Evolutionary conservation across 2,888 invertebrate genomes (phyloP).

Genomic region (Creontiades dilutus): DNA sequence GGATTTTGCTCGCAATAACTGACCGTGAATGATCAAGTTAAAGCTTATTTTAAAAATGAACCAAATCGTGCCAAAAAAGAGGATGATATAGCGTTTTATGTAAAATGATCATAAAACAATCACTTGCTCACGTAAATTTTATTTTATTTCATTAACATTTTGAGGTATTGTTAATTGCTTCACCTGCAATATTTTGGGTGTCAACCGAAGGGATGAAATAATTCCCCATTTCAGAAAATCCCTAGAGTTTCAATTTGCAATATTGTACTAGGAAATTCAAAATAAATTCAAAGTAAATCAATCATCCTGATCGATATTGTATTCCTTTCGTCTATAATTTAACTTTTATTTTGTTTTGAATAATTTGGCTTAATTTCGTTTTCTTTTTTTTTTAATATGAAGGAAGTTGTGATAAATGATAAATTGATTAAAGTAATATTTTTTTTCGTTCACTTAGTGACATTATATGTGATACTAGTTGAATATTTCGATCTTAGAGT

Average conservation of each 20-base stretch:
- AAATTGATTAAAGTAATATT: slow-evolving; percentile 27
- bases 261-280: background rate
- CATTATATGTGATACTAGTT: slow-evolving; percentile 65
- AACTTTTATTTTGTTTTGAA: background rate
- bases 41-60: background rate
- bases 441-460: slow-evolving; percentile 65
- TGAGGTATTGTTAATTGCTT: too few species aligned
- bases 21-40: background rate
- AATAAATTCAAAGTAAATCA: background rate
- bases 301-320: background rate
- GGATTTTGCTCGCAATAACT: background rate
- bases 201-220: too few species aligned
- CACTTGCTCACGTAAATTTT: background rate
- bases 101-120: background rate
- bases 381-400: background rate
- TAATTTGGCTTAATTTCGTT: background rate
- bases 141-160: background rate
- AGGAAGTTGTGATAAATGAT: slow-evolving; percentile 44
- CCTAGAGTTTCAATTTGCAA: background rate
- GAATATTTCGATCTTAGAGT: slow-evolving; percentile 40
- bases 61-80: background rate
- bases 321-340: slow-evolving; percentile 8
- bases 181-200: too few species aligned
- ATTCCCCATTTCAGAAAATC: too few species aligned
- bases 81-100: background rate